Conservation (phyloP, 2,113 vertebrate genomes). For the Cacatua alba region DNA sequence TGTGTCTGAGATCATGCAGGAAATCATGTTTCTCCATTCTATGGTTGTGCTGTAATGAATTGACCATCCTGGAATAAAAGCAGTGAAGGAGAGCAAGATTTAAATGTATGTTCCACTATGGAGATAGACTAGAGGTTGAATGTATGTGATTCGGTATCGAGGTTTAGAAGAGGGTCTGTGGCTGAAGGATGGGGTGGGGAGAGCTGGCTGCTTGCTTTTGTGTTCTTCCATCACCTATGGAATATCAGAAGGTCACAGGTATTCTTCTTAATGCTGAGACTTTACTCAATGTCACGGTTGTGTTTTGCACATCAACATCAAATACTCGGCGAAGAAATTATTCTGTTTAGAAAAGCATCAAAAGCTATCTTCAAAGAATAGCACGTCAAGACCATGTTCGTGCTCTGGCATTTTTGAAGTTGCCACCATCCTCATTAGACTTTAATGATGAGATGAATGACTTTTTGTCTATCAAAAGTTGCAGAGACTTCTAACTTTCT, state of each 20-base stretch:
- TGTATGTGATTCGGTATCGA: too few species aligned
- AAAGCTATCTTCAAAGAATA: conserved; percentile 52
- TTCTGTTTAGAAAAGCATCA: conserved; percentile 60
- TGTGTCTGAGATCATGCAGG: neutral
- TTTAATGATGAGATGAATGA: conserved; percentile 21
- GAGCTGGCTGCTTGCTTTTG: neutral
- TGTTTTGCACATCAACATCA: conserved; percentile 30
- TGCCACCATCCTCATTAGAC: conserved; percentile 19
- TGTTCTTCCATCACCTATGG: neutral
- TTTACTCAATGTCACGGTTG: neutral
- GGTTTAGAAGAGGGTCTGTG: neutral
- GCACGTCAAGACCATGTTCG: neutral
- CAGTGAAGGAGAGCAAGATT: neutral
- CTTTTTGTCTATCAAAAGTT: neutral
- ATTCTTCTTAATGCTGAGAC: neutral
- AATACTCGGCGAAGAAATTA: conserved; percentile 7
- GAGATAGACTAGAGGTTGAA: neutral
- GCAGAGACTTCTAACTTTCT: neutral
- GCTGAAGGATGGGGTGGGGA: neutral
- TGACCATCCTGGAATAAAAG: neutral
- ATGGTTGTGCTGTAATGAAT: fast-evolving
- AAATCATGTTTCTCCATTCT: neutral
- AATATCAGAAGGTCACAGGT: neutral
- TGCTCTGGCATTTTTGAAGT: conserved; percentile 15
- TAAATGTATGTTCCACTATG: neutral